These are phyloP conservation scores for Bedellia somnulentella DNA, from an alignment of 2,888 invertebrate genomes.

Conservation along the genomic window DNA sequence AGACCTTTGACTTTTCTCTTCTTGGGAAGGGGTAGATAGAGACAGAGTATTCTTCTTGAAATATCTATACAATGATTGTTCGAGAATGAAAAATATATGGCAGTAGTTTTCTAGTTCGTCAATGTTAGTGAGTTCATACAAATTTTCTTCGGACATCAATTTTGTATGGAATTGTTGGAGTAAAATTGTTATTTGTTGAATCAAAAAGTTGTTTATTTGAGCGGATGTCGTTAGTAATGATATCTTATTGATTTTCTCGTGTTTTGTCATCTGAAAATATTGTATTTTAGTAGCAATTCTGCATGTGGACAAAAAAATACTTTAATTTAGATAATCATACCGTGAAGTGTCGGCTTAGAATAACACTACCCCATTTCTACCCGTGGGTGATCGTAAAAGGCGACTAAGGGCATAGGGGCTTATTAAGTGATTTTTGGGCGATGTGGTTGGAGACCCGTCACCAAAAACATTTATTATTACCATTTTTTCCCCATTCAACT, in stretches of 20 bases:
- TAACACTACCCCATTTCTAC: no score
- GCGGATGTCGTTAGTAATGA: slow-evolving; percentile 28
- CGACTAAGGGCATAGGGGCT: no score
- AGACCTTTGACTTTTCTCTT: slow-evolving; percentile 21
- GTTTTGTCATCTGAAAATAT: slow-evolving; percentile 34
- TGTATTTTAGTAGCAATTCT: no score
- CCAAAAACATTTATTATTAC: no score
- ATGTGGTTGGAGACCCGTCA: no score
- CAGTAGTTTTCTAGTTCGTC: slow-evolving; percentile 23
- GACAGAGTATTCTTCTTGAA: slow-evolving; percentile 12
- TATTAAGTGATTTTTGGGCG: no score
- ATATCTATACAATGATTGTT: slow-evolving; percentile 24
- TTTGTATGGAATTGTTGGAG: slow-evolving; percentile 18
- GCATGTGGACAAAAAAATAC: no score
- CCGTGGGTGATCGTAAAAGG: no score
- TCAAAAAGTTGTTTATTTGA: slow-evolving; percentile 29
- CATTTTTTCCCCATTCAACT: no score
- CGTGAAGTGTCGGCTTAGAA: no score
- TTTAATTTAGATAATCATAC: no score
- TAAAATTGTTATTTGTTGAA: slow-evolving; percentile 26
- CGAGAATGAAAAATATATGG: slow-evolving; percentile 31
- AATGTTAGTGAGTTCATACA: slow-evolving; percentile 22
- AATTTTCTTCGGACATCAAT: slow-evolving; percentile 14
- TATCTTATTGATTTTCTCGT: slow-evolving; percentile 25
- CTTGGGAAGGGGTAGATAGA: slow-evolving; percentile 18